phyloP scores from a whole-genome alignment of 2,797 vertebrate species.

The Mus caroli region DNA sequence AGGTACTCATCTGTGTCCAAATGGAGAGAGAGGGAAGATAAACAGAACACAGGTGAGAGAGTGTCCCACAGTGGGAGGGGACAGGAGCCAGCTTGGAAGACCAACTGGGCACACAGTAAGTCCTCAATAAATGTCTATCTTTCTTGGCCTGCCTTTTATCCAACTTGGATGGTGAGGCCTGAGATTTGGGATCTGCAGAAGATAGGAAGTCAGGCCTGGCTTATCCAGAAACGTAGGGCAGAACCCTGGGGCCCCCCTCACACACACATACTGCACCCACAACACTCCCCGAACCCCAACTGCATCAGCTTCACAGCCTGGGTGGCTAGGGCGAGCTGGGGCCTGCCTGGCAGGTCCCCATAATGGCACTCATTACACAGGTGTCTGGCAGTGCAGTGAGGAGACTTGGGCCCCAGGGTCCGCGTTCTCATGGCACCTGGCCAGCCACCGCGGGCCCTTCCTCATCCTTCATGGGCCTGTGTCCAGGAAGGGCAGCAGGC shows the following conservation, averaged over 20 bases:
- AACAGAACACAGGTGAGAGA: neutral
- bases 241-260: neutral
- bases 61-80: neutral
- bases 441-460: slow-evolving; percentile 81
- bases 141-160: neutral
- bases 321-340: slow-evolving; percentile 70
- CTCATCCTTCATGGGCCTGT: slow-evolving; percentile 73
- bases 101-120: neutral
- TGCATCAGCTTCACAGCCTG: slow-evolving; percentile 56
- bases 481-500: slow-evolving; percentile 68
- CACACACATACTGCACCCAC: neutral
- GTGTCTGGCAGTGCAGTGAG: slow-evolving; percentile 74
- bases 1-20: neutral
- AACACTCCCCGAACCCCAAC: neutral
- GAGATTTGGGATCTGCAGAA: neutral
- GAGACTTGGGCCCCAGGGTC: slow-evolving; percentile 58
- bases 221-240: neutral
- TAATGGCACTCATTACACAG: slow-evolving; percentile 81
- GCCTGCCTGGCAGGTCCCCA: slow-evolving; percentile 72
- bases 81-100: neutral
- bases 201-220: neutral
- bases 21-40: neutral
- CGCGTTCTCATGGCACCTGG: slow-evolving; percentile 60
- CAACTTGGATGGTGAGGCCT: neutral
- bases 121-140: neutral